phyloP scores from a whole-genome alignment of 2,797 vertebrate species.

The Lutjanus argentimaculatus region DNA sequence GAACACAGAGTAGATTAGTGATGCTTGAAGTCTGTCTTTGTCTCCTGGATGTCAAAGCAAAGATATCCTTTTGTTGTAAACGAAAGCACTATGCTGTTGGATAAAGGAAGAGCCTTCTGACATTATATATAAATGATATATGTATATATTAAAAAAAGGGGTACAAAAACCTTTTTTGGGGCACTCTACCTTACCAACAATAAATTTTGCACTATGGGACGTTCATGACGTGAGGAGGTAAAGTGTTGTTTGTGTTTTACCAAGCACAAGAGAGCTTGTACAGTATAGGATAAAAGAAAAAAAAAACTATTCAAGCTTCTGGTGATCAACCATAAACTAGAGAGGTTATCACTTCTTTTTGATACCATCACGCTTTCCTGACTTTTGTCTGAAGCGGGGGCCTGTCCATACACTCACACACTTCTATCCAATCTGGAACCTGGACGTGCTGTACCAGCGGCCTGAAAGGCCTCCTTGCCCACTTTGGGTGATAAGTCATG shows the following conservation, averaged over 20 bases:
- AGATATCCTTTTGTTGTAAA: conserved; percentile 90
- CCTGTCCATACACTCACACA: conserved; percentile 82
- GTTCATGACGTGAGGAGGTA: conserved; percentile 86
- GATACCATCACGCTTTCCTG: conserved; percentile 84
- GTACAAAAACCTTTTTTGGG: conserved; percentile 87
- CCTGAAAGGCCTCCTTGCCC: conserved; percentile 79
- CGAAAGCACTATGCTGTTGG: conserved; percentile 92
- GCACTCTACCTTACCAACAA: conserved; percentile 91
- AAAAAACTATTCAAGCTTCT: conserved; percentile 84
- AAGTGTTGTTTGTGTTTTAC: conserved; percentile 86
- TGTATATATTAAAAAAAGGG: conserved; percentile 87
- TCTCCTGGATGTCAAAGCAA: conserved; percentile 88
- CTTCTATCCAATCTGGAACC: conserved; percentile 75
- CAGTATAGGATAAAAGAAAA: conserved; percentile 78
- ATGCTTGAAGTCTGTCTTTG: conserved; percentile 84
- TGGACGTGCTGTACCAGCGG: conserved; percentile 76
- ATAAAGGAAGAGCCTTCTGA: conserved; percentile 91
- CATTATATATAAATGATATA: conserved; percentile 90
- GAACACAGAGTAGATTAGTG: conserved; percentile 85
- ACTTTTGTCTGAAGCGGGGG: conserved; percentile 86
- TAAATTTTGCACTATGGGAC: conserved; percentile 94
- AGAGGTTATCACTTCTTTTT: conserved; percentile 80
- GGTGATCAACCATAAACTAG: conserved; percentile 82
- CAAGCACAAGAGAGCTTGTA: conserved; percentile 89
- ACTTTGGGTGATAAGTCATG: conserved; percentile 72